Evolutionary conservation across 1,140 invertebrate species (phyloP).

Genomic region (Heliconius hermathena): DNA sequence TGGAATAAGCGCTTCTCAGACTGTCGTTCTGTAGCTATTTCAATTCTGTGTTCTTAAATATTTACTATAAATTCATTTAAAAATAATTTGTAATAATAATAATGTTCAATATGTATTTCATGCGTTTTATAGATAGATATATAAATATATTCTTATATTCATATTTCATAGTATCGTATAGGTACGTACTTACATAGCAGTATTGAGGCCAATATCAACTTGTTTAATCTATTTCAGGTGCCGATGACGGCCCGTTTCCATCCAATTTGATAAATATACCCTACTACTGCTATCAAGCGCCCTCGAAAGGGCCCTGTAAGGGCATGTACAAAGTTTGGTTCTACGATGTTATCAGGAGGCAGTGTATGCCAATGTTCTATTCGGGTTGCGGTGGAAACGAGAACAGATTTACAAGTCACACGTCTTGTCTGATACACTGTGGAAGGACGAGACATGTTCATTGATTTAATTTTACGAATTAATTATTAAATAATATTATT

Average conservation of each 20-base stretch:
- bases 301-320: slow-evolving; percentile 63
- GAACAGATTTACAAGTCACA: slow-evolving; percentile 59
- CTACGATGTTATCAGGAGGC: slow-evolving; percentile 62
- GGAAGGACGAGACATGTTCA: slow-evolving; percentile 42
- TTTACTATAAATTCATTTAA: no score
- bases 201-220: slow-evolving; percentile 15
- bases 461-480: background rate
- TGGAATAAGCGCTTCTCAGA: no score
- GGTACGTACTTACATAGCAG: background rate
- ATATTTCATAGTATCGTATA: background rate
- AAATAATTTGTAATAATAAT: no score
- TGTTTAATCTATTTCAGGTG: slow-evolving; percentile 58
- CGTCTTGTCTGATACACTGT: slow-evolving; percentile 58
- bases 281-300: slow-evolving; percentile 71
- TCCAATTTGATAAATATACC: slow-evolving; percentile 64
- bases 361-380: slow-evolving; percentile 70
- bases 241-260: slow-evolving; percentile 65
- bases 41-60: no score
- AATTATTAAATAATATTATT: no score
- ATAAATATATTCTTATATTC: no score
- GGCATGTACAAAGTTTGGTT: slow-evolving; percentile 61
- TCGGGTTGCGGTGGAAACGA: slow-evolving; percentile 74
- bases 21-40: no score
- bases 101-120: no score
- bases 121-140: no score